phyloP scores from a whole-genome alignment of 2,113 vertebrate species.

The Cyprinodon variegatus region DNA sequence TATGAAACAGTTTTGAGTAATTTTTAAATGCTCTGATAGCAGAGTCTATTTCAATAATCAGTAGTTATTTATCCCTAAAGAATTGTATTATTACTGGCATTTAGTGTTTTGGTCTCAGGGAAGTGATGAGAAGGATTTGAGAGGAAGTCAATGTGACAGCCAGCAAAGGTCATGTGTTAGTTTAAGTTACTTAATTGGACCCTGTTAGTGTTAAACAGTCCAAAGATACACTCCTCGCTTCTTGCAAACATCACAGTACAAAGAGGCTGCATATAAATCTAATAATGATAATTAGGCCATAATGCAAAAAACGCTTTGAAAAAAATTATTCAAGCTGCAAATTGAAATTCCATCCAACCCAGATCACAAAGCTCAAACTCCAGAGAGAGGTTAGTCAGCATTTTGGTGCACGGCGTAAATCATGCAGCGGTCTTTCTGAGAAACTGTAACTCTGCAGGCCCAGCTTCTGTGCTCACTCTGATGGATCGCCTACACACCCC shows the following conservation, averaged over 20 bases:
- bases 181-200: constrained; percentile 4
- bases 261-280: constrained; percentile 7
- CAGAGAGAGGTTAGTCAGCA: constrained; percentile 61
- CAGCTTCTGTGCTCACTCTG: constrained; percentile 33
- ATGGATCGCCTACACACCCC: constrained; percentile 45
- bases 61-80: not conserved
- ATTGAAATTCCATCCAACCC: constrained; percentile 29
- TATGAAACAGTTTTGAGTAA: not conserved
- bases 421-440: constrained; percentile 52
- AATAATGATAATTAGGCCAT: constrained; percentile 26
- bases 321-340: constrained; percentile 37
- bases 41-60: not conserved
- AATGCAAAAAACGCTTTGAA: constrained; percentile 36
- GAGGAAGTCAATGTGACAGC: not conserved
- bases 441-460: constrained; percentile 51
- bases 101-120: constrained; percentile 8
- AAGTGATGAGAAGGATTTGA: not conserved
- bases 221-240: not conserved
- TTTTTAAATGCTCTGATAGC: not conserved
- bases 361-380: constrained; percentile 32
- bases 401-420: constrained; percentile 53
- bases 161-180: constrained; percentile 1
- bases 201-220: constrained; percentile 3
- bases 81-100: not conserved
- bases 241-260: constrained; percentile 2